Evolutionary conservation across 1,140 invertebrate genomes (phyloP), one percentile per base, ranked within the genome.

Genomic region (Branchinecta lindahli): DNA sequence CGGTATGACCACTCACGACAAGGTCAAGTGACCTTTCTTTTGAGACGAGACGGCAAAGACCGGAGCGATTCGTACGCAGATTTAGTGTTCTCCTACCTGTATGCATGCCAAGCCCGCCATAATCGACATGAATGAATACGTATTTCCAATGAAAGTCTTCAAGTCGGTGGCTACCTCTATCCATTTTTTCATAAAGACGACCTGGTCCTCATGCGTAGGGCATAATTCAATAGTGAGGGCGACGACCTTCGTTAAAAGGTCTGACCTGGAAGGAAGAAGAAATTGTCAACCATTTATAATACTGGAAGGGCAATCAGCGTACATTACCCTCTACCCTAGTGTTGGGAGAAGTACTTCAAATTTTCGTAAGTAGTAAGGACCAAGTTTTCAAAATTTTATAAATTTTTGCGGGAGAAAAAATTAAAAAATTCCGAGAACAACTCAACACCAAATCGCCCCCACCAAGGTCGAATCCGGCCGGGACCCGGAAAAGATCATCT

Each of bases 91-190:
- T 61, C 12, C 52, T 80, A 91, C 89, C 83, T 94, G 90, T 7
- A 88, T 86, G 79, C 89, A 84, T 74, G 88, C 89, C 0, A 97
- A 79, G 0, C 89, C 93, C 70, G 92, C 82, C 92, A 96, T 95
- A 15, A 96, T 87, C 46, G 87, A 86, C 75, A 88, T 88, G 78
- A 96, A 97, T 0, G 90, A 89, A 77, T 89, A 95, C 0, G 96
- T 82, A 80, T 97, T 96, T 46, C 94, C 94, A 7, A 94, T 79
- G 0, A 90, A 90, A 0, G 88, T 90, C 81, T 94, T 94, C 0
- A 90, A 88, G 75, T 96, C 92, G 7, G 91, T 85, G 0, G 94
- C 93, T 33, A 95, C 83, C 77, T 92, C 86, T 74, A 96, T 94
- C 94, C 93, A 97, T 76, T 94, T 92, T 76, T 91, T 89, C 8